Evolutionary conservation across 2,888 invertebrate species (phyloP).

Genomic region (Drosophila nigricruria): DNA sequence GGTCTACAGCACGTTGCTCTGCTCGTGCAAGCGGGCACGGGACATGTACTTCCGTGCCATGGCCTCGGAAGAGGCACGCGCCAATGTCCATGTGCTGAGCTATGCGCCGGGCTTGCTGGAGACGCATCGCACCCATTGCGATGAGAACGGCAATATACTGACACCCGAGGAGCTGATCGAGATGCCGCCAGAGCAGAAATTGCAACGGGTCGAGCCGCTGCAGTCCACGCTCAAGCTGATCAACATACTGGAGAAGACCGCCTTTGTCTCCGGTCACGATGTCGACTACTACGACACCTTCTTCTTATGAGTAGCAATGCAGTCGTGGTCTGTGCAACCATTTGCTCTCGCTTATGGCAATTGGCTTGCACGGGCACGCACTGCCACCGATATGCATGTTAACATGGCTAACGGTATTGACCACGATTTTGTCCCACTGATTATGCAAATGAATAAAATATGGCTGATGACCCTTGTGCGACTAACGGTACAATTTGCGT

Average conservation of each 20-base stretch:
- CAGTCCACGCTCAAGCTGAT: constrained; percentile 79
- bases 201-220: constrained; percentile 69
- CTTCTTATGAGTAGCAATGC: constrained; percentile 78
- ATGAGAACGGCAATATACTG: constrained; percentile 78
- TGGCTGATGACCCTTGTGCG: constrained; percentile 47
- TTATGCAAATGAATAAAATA: constrained; percentile 54
- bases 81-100: constrained; percentile 74
- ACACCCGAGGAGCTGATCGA: constrained; percentile 61
- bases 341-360: constrained; percentile 17
- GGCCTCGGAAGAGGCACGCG: constrained; percentile 73
- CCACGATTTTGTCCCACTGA: constrained; percentile 28
- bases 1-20: constrained; percentile 71
- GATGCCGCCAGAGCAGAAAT: constrained; percentile 38
- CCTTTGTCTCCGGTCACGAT: constrained; percentile 83
- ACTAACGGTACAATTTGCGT: constrained; percentile 39
- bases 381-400: constrained; percentile 40
- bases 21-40: constrained; percentile 82
- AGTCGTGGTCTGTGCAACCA: constrained; percentile 55
- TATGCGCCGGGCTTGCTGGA: constrained; percentile 79
- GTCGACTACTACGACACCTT: constrained; percentile 83
- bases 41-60: constrained; percentile 84
- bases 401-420: constrained; percentile 36
- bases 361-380: constrained; percentile 43
- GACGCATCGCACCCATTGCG: constrained; percentile 68
- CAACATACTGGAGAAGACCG: constrained; percentile 80